Evolutionary conservation across 53 echinoderm and acorn worm species (phyloP).

Genomic region (Echinarachnius parma): DNA sequence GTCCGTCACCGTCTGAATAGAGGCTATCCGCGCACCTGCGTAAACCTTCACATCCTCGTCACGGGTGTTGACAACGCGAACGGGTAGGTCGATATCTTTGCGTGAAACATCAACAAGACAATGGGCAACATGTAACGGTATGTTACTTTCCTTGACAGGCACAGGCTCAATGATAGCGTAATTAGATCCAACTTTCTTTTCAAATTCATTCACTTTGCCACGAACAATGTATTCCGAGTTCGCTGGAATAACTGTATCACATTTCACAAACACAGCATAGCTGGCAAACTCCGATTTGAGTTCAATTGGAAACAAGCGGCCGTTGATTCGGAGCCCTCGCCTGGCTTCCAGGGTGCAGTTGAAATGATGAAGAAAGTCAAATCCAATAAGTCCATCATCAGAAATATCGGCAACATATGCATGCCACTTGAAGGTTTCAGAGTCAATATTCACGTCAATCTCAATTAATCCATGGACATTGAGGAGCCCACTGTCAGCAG

Average conservation of each 20-base stretch:
- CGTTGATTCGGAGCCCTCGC: conserved; percentile 13
- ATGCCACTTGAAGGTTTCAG: conserved; percentile 10
- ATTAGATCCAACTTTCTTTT: not conserved
- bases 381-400: conserved; percentile 25
- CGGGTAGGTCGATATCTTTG: conserved; percentile 52
- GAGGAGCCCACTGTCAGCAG: conserved; percentile 3
- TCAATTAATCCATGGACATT: conserved; percentile 21
- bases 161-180: conserved; percentile 17
- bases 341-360: conserved; percentile 28
- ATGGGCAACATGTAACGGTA: conserved; percentile 6
- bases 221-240: conserved; percentile 27
- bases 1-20: conserved; percentile 7
- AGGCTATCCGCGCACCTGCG: conserved; percentile 35
- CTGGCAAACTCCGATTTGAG: not conserved
- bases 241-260: conserved; percentile 18
- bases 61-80: conserved; percentile 45
- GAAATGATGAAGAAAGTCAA: conserved; percentile 32
- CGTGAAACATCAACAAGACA: conserved; percentile 14
- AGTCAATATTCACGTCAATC: conserved; percentile 6
- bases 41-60: conserved; percentile 26
- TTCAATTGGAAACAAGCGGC: conserved; percentile 17
- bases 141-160: not conserved
- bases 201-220: not conserved
- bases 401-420: conserved; percentile 26
- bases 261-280: conserved; percentile 16